Base-by-base conservation (phyloP, 2,113 vertebrate genomes). In the Lamprologus ornatipinnis region DNA sequence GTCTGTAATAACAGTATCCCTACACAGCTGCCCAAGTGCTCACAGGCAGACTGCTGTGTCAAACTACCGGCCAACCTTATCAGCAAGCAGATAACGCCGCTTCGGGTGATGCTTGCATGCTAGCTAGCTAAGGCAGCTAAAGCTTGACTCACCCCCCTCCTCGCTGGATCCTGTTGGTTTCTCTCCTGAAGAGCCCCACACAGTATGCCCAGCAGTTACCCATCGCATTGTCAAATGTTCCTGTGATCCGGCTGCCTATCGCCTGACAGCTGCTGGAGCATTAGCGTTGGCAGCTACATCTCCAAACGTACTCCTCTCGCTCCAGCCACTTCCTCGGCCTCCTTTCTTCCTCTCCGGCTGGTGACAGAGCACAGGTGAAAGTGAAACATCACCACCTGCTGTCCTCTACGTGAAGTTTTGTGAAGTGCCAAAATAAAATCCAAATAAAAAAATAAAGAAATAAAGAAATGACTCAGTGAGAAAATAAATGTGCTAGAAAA, bases 181-280 rank as follows among this genome's bases (percentile, higher is more conserved):
- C 95, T 45, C 91, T 95, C 89, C 95, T 89, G 85, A 95, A 97
- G 26, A 96, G 68, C 75, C 92, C 95, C 3, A 85, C 92, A 75
- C 96, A 97, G 42, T 91, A 92, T 35, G 89, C 84, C 96, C 96
- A 97, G 87, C 96, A 97, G 93, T 96, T 97, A 89, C 96, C 96
- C 96, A 97, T 97, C 73, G 94, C 96, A 96, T 96, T 96, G 95
- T 96, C 93, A 87, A 85, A 85, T 86, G 11, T 28, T 1, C 15
- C 37, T 80, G 4, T 65, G 11, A 45, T 86, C 85, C 82, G 79
- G 84, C 87, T 91, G 80, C 65, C 45, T 4, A 55, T 83, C 15
- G 80, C 28, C 82, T 65, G 78, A 53, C 86, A 87, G 87, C 81
- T 68, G 86, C 65, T 68, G 82, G 23, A 35, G 82, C n/a, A 17